phyloP scores from a whole-genome alignment of 2,797 vertebrate species.

The Neosilurus hyrtlii region DNA sequence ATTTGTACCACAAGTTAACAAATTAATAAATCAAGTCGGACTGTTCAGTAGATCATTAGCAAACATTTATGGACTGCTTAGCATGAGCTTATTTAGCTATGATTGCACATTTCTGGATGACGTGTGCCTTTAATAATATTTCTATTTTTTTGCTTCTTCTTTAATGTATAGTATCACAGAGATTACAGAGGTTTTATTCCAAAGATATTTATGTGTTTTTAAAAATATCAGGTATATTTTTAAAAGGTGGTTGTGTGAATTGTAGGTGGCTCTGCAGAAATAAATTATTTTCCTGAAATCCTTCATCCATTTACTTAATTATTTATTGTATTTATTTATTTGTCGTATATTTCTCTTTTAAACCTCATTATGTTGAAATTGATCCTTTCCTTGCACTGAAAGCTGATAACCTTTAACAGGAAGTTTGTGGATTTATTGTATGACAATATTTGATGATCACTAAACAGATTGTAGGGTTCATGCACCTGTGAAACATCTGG shows the following conservation, averaged over 20 bases:
- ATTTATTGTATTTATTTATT: neutral
- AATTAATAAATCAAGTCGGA: neutral
- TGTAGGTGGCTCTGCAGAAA: neutral
- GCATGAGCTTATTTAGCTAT: constrained; percentile 7
- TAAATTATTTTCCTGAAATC: constrained; percentile 14
- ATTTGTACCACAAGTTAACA: neutral
- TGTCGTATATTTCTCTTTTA: neutral
- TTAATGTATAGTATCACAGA: neutral
- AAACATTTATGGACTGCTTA: neutral
- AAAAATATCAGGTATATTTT: constrained; percentile 28
- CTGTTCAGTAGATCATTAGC: neutral
- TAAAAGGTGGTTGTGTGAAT: neutral
- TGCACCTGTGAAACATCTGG: neutral
- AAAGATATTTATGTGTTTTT: constrained; percentile 54
- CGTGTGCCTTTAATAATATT: neutral
- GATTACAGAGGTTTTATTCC: constrained; percentile 47
- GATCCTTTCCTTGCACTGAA: neutral
- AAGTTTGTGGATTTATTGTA: neutral
- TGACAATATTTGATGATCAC: neutral
- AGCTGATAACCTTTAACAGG: neutral
- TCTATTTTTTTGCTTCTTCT: neutral
- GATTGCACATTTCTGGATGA: constrained; percentile 17
- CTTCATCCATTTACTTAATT: neutral
- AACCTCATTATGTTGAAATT: neutral
- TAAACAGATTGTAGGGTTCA: neutral